phyloP scores from a whole-genome alignment of 2,113 vertebrate genomes.

The Tyrannus savana region DNA sequence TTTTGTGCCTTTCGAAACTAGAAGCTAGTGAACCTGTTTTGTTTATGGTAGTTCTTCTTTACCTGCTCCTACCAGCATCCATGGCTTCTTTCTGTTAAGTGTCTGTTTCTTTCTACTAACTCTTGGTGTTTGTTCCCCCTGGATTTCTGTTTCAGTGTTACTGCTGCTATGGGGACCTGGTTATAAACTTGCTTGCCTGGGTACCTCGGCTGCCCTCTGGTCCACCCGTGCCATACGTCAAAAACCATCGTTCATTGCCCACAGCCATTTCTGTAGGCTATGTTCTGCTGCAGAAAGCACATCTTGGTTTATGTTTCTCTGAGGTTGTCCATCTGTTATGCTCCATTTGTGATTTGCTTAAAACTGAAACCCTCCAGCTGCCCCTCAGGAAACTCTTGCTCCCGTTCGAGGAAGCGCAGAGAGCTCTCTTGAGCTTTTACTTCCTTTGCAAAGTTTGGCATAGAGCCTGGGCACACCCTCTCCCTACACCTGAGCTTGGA shows the following conservation, averaged over 20 bases:
- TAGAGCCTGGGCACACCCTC: neutral
- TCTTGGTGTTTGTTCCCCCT: neutral
- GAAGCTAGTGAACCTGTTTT: neutral
- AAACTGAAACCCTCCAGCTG: constrained; percentile 5
- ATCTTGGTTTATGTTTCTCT: neutral
- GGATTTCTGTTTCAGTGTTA: neutral
- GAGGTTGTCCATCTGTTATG: neutral
- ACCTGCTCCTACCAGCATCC: neutral
- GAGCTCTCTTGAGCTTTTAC: neutral
- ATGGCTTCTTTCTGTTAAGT: neutral
- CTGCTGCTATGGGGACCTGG: neutral
- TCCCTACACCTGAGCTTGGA: neutral
- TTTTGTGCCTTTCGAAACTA: neutral
- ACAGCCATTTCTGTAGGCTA: neutral
- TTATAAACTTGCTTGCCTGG: neutral
- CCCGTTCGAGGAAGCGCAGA: neutral
- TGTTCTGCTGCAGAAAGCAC: neutral
- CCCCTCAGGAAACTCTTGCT: constrained; percentile 22
- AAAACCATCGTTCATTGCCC: neutral
- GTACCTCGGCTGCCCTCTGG: neutral
- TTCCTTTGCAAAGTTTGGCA: neutral
- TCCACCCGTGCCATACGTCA: neutral
- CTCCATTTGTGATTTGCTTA: neutral
- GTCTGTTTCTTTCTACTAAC: neutral
- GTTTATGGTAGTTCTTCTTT: neutral